Percentiles rank a stretch among this genome's conserved stretches.
These are phyloP conservation scores for Gonioctena quinquepunctata DNA, from an alignment of 1,140 invertebrate species.

Conservation along the genomic window DNA sequence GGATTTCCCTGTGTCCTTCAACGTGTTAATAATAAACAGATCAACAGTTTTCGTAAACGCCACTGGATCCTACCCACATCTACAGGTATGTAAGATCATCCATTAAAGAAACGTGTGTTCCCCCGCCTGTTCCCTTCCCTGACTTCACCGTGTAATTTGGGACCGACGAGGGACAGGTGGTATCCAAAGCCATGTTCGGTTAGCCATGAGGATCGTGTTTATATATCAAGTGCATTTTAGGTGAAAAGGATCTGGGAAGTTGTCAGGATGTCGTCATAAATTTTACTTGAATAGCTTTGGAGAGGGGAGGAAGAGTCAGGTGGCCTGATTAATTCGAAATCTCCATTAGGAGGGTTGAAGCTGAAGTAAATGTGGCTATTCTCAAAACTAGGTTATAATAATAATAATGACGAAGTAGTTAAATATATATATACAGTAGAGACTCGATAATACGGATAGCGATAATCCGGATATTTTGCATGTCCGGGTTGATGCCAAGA, in stretches of 20 bases:
- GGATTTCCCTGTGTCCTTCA: no score
- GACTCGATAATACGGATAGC: no score
- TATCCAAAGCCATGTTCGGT: neutral
- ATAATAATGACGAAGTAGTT: no score
- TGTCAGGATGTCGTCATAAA: neutral
- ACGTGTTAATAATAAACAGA: no score
- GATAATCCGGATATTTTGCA: no score
- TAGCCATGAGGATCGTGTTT: neutral
- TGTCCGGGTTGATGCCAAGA: no score
- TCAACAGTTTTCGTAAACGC: no score
- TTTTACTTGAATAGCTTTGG: neutral
- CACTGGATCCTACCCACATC: no score
- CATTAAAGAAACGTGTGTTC: neutral
- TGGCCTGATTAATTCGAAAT: neutral
- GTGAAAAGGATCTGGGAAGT: neutral
- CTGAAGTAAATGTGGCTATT: no score
- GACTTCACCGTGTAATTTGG: neutral
- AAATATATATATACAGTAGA: no score
- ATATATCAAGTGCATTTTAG: neutral
- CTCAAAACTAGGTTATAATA: no score
- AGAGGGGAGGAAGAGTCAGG: neutral
- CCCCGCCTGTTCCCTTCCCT: neutral
- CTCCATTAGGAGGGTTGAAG: no score
- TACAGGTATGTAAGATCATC: neutral
- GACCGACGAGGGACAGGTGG: neutral